Evolutionary conservation across 2,797 vertebrate genomes (phyloP).

Genomic region (Zalophus californianus): DNA sequence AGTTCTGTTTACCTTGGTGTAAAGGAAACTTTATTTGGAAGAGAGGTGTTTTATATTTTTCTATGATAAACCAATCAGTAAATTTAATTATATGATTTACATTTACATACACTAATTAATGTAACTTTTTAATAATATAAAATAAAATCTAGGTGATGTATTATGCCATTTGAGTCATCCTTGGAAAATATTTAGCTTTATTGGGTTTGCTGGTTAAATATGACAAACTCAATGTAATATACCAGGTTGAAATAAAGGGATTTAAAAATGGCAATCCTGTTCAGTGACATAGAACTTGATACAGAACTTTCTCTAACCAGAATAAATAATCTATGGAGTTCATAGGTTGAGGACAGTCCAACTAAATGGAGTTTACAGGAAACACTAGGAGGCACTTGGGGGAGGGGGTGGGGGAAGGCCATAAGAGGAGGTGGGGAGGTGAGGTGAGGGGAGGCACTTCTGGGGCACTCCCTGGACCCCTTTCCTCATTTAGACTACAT

Average conservation of each 20-base stretch:
- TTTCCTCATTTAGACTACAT: background rate
- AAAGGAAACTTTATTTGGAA: background rate
- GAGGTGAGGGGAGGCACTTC: background rate
- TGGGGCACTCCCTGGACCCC: background rate
- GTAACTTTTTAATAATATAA: conserved; percentile 1
- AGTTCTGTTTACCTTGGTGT: background rate
- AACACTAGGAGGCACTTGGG: background rate
- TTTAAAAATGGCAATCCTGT: background rate
- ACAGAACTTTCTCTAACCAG: background rate
- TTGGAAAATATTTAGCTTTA: conserved; percentile 10
- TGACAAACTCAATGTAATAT: background rate
- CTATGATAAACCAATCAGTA: background rate
- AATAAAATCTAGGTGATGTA: background rate
- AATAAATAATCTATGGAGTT: background rate
- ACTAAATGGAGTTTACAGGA: background rate
- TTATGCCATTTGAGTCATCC: background rate
- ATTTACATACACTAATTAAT: background rate
- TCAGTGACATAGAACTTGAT: background rate
- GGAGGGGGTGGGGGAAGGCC: background rate
- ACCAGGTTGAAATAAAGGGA: background rate
- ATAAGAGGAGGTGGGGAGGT: background rate
- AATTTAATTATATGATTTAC: conserved; percentile 6
- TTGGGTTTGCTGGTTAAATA: background rate
- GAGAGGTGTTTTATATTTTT: background rate
- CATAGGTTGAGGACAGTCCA: background rate